Conservation (phyloP, 2,797 vertebrate genomes). For the Lagocephalus sceleratus region DNA sequence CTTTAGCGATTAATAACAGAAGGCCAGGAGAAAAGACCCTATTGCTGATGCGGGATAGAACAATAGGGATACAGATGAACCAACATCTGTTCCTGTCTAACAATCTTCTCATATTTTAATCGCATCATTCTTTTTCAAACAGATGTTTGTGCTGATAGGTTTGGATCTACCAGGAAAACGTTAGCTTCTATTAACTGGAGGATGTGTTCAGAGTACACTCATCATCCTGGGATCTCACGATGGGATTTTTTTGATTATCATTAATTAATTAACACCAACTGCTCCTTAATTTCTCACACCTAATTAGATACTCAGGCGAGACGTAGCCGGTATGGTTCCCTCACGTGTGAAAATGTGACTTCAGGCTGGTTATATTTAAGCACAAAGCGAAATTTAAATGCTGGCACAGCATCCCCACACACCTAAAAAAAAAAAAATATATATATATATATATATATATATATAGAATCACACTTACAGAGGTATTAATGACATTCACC, state of each 20-base stretch:
- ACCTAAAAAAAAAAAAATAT: not conserved
- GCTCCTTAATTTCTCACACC: constrained; percentile 2
- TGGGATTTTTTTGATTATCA: too few species aligned
- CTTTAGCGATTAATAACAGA: constrained; percentile 23
- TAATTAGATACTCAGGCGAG: not conserved
- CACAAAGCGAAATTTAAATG: not conserved
- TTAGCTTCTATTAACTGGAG: too few species aligned
- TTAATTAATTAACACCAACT: constrained; percentile 14
- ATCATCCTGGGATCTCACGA: too few species aligned
- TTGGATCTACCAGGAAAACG: too few species aligned
- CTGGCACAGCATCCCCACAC: not conserved
- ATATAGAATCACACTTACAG: constrained; percentile 30
- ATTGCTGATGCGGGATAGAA: constrained; percentile 25
- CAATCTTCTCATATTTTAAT: too few species aligned
- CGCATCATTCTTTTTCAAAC: too few species aligned
- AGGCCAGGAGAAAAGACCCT: constrained; percentile 16
- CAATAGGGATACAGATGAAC: constrained; percentile 27
- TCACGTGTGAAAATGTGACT: constrained; percentile 29
- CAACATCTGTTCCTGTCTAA: too few species aligned
- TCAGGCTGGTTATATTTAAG: not conserved
- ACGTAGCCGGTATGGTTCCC: constrained; percentile 11
- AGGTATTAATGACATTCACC: constrained; percentile 51
- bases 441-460: too few species aligned
- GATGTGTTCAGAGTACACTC: too few species aligned
- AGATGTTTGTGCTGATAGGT: too few species aligned